Evolutionary conservation across 2,797 vertebrate species (phyloP), one percentile per base, ranked within the genome.

Genomic region (Cirrhinus mrigala): DNA sequence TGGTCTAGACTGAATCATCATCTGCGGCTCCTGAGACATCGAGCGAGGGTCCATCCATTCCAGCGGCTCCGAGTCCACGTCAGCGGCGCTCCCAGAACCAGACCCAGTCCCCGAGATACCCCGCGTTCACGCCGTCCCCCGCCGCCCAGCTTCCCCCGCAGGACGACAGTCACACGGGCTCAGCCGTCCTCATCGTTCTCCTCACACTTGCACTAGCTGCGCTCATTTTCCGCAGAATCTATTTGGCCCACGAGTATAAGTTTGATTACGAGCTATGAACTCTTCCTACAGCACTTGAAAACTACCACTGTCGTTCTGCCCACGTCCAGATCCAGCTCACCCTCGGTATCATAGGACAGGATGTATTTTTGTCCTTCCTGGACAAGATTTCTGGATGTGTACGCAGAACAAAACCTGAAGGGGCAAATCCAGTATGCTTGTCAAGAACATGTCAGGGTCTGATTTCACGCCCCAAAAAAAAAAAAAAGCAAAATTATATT

Each of bases 141-240:
- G 93, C 6, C 94, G 95, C 0, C 82, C 94, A 0, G 93, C 94
- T 11, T 95, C 94, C 5, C 86, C 91, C 58, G 94, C 95, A 2
- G 87, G 94, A 96, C 27, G 93, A 91, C 0, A 95, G 95, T 93
- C 95, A 95, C 48, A 93, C 96, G 0, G 97, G 96, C 10, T 97
- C 97, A 0, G 97, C 94, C 0, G 90, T 97, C 37, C 95, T 99
- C 75, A 98, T 99, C 16, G 93, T 98, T 87, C 91, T 99, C 79
- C 96, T 99, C 90, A 97, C 97, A 80, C 95, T 99, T 66, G 97
- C 97, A 0, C 92, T 99, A 85, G 97, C 97, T 15, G 97, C 96
- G 0, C 98, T 99, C 87, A 97, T 99, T 92, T 98, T 99, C 89
- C 97, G 98, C 85, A 95, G 98, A 88, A 96, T 99, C 94, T 99